Evolutionary conservation across 2,888 invertebrate genomes (phyloP), one percentile per base, ranked within the genome.

Genomic region (Drosophila mayaguana): DNA sequence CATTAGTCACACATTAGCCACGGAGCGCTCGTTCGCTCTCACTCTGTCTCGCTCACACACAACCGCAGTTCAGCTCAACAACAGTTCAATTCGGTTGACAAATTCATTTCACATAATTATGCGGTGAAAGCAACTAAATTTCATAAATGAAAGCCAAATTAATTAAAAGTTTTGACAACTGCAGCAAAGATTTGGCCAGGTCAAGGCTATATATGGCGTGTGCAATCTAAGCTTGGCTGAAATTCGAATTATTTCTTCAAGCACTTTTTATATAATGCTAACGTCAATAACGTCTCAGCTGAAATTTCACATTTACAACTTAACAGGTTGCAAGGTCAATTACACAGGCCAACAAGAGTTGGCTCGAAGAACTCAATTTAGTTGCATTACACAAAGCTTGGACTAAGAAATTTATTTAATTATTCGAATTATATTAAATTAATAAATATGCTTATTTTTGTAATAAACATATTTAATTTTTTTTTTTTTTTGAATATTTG

Each of bases 51-150:
- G 22, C 22, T 22, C 22, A 42, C 40, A 51, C 25, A 43, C 36
- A 54, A 20, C n/a, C 45, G 16, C 18, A 32, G 9, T 6, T 16
- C 4, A 5, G 1, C 1, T 14, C 14, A 11, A 48, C 62, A 73
- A 54, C 56, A 76, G 63, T 57, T 75, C 65, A 77, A 9, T 50
- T 25, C 14, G 14, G 14, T 20, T 48, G 46, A 48, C n/a, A 48
- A n/a, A n/a, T 11, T 48, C 12, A 48, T 11, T 48, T 11, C 36
- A 38, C 22, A n/a, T 22, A 36, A 22, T 36, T 53, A n/a, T 18
- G 36, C 22, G 22, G 36, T 11, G 4, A 53, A 53, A n/a, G 36
- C 36, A 53, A 38, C 16, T 5, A 38, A 36, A 7, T 22, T 16
- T n/a, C 8, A 53, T 53, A 53, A 38, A 53, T 22, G 16, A 22